Conservation (phyloP, 1,140 invertebrate genomes). For the Brachionus sp. region DNA sequence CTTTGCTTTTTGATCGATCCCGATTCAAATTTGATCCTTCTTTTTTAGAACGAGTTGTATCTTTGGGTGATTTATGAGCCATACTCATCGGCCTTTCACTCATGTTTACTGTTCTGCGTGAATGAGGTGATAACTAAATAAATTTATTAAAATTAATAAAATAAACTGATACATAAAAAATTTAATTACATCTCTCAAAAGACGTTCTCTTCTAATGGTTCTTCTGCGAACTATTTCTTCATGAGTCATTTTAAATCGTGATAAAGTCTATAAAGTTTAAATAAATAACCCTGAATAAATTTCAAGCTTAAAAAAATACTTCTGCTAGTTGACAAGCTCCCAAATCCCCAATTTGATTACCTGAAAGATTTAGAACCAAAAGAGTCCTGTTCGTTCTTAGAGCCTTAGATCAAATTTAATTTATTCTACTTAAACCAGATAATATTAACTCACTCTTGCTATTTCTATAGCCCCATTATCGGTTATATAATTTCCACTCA, state of each 20-base stretch:
- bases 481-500: constrained; percentile 55
- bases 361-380: constrained; percentile 53
- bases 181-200: neutral
- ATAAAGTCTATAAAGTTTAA: constrained; percentile 47
- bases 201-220: constrained; percentile 27
- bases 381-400: constrained; percentile 56
- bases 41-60: neutral
- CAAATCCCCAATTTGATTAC: constrained; percentile 55
- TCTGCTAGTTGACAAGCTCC: constrained; percentile 54
- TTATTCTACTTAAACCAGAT: neutral
- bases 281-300: neutral
- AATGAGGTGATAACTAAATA: neutral
- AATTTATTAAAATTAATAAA: neutral
- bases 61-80: neutral
- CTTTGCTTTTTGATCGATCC: constrained; percentile 33
- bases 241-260: constrained; percentile 55
- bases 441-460: constrained; percentile 46
- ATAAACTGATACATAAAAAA: too few species aligned
- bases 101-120: neutral
- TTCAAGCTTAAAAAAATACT: constrained; percentile 48
- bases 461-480: constrained; percentile 54
- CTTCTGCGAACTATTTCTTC: constrained; percentile 58
- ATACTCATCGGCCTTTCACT: neutral
- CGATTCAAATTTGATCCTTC: neutral
- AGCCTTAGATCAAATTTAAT: constrained; percentile 49